Percentiles rank a stretch among this genome's conserved stretches.
Conservation (phyloP, 2,888 invertebrate genomes). For the Calliphora vomitoria region DNA sequence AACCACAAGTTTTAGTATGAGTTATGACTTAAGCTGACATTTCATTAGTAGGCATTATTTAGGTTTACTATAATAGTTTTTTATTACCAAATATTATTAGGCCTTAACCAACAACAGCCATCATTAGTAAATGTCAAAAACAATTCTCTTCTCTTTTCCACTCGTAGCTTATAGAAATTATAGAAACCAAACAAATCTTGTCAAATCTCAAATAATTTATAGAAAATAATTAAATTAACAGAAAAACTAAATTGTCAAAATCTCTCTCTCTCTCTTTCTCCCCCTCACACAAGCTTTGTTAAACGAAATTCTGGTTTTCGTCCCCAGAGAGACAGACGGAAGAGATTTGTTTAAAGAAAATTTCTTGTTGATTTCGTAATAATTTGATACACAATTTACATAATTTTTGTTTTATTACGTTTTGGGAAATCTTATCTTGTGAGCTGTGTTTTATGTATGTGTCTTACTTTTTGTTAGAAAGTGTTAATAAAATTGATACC, state of each 20-base stretch:
- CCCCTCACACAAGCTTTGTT: not conserved
- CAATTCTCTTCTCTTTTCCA: conserved; percentile 44
- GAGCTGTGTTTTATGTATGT: conserved; percentile 1
- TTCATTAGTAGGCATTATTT: conserved; percentile 80
- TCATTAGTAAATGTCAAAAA: conserved; percentile 74
- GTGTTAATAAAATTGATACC: conserved; percentile 64
- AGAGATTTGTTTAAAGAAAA: conserved; percentile 35
- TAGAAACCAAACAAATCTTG: conserved; percentile 22
- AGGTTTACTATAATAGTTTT: conserved; percentile 66
- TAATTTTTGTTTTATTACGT: conserved; percentile 33
- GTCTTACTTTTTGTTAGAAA: conserved; percentile 32
- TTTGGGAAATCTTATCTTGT: conserved; percentile 32
- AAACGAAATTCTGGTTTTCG: too few species aligned
- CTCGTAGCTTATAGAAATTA: not conserved
- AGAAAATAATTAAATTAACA: conserved; percentile 51
- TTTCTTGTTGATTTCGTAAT: conserved; percentile 9
- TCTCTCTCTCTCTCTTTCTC: not conserved
- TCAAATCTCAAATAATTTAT: conserved; percentile 28
- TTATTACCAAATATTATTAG: conserved; percentile 59
- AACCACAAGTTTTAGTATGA: conserved; percentile 76
- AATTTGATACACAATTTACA: conserved; percentile 40
- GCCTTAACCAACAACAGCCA: conserved; percentile 37
- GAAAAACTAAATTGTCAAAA: too few species aligned
- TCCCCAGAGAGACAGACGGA: too few species aligned
- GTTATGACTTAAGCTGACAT: conserved; percentile 83